A percentile compares a stretch with the other conserved stretches of the same genome.
Conservation (phyloP, 2,797 vertebrate genomes). For the Enteromius fasciolatus region DNA sequence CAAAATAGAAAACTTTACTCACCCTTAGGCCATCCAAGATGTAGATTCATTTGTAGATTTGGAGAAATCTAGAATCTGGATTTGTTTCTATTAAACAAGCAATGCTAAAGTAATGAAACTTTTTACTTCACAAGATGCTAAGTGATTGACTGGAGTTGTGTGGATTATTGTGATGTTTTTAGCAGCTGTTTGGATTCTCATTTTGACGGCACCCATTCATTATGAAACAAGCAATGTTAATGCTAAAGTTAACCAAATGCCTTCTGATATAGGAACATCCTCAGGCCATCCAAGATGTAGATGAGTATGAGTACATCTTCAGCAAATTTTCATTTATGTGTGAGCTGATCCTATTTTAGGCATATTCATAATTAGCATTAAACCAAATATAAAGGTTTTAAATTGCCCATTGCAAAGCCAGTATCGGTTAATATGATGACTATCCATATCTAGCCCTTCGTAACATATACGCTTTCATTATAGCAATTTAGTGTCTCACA, state of each 20-base stretch:
- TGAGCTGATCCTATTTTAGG: neutral
- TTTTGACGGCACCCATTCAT: neutral
- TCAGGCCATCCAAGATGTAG: neutral
- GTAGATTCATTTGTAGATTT: neutral
- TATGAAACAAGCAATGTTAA: neutral
- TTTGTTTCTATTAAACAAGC: neutral
- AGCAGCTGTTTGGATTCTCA: neutral
- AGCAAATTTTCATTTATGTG: neutral
- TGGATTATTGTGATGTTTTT: neutral
- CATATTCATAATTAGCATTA: neutral
- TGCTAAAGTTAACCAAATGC: neutral
- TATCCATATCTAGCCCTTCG: neutral
- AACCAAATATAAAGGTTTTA: neutral
- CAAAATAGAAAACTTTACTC: neutral
- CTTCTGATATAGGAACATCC: neutral
- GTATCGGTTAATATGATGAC: neutral
- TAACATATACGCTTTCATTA: neutral
- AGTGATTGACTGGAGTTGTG: neutral
- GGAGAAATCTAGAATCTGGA: neutral
- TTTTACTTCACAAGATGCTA: neutral
- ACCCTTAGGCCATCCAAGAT: neutral
- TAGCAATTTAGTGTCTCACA: neutral
- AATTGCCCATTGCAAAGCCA: neutral
- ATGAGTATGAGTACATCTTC: neutral
- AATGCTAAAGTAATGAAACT: no score